Conservation (phyloP, 2,888 invertebrate species). For the Xestobium rufovillosum region DNA sequence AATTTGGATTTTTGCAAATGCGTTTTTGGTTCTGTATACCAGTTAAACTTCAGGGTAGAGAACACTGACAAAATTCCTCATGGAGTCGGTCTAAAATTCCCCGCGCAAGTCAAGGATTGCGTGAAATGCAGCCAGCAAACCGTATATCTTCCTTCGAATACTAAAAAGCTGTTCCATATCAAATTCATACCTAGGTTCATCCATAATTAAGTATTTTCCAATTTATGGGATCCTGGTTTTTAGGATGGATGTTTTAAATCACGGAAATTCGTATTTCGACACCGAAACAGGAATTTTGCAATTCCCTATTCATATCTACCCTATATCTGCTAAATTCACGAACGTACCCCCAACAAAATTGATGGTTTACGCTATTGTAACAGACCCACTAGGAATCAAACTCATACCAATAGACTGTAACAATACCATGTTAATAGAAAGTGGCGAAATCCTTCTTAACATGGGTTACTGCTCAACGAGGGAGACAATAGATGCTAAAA, state of each 20-base stretch:
- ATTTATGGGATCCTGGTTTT: too few relatives aligned
- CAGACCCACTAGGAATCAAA: neutral
- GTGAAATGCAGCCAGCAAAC: neutral
- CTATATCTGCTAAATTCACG: neutral
- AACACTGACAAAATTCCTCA: slow-evolving; percentile 1
- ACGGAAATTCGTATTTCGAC: neutral
- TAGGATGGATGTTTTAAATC: neutral
- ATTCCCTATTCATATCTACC: neutral
- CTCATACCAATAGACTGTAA: neutral
- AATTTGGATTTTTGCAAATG: neutral
- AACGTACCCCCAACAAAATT: neutral
- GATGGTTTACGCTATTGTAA: neutral
- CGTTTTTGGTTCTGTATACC: neutral
- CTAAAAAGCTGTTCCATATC: neutral
- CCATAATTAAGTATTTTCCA: too few relatives aligned
- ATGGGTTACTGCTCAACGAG: neutral
- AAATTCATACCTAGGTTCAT: neutral
- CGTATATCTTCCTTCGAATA: neutral
- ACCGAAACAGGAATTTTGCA: neutral
- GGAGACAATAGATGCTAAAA: neutral
- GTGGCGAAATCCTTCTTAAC: neutral
- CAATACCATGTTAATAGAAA: neutral
- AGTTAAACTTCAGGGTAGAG: neutral
- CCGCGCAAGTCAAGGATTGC: neutral
- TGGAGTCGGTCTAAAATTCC: neutral